Evolutionary conservation across 2,113 vertebrate genomes (phyloP).

Genomic region (Apteryx owenii): DNA sequence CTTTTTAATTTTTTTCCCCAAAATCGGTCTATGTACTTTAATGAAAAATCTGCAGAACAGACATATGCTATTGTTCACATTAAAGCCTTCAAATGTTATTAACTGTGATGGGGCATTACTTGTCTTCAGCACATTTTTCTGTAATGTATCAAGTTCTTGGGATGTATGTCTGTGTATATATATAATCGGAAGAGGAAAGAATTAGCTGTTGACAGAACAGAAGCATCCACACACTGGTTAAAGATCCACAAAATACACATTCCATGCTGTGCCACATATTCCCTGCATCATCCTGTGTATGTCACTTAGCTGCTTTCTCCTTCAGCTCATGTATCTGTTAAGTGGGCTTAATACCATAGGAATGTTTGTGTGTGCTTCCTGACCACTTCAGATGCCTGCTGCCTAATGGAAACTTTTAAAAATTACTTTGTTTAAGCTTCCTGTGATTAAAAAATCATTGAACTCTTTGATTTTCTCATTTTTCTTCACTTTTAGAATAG

Average conservation of each 20-base stretch:
- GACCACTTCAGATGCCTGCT: not conserved
- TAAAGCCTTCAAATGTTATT: slow-evolving; percentile 80
- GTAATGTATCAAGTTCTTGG: slow-evolving; percentile 54
- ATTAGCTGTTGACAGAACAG: slow-evolving; percentile 66
- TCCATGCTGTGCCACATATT: not conserved
- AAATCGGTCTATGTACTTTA: slow-evolving; percentile 79
- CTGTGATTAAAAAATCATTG: not conserved
- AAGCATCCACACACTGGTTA: not conserved
- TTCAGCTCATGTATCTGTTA: not conserved
- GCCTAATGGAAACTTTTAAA: not conserved
- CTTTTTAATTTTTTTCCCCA: slow-evolving; percentile 62
- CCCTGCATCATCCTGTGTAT: not conserved
- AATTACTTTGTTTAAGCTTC: not conserved
- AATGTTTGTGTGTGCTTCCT: not conserved
- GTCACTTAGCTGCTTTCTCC: not conserved
- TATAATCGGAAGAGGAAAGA: slow-evolving; percentile 68
- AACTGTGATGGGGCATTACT: slow-evolving; percentile 66
- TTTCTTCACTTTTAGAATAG: not conserved
- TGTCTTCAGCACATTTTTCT: slow-evolving; percentile 73
- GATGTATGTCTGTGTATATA: slow-evolving; percentile 71
- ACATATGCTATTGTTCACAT: slow-evolving; percentile 76
- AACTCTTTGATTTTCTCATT: not conserved
- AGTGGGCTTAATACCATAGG: not conserved
- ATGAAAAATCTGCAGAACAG: slow-evolving; percentile 78
- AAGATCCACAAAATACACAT: not conserved